Conservation (phyloP, 1,140 invertebrate species). For the Trachymyrmex cornetzi region DNA sequence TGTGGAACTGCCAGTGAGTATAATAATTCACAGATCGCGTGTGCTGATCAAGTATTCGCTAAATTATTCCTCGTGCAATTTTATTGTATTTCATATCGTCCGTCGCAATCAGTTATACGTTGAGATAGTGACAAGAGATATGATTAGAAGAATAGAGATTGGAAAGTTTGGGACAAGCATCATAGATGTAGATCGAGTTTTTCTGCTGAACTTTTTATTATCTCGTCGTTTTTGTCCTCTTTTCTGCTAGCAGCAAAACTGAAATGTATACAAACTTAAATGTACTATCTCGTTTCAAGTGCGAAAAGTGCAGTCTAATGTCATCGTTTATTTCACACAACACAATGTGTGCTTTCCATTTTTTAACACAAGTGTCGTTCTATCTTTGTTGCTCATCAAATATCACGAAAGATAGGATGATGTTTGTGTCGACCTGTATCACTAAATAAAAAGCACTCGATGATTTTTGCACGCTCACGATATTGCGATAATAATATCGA, state of each 20-base stretch:
- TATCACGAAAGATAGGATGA: no score
- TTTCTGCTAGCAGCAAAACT: neutral
- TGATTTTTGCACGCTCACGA: neutral
- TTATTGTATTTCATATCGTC: neutral
- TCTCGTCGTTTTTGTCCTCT: no score
- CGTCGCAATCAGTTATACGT: neutral
- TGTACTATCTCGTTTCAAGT: neutral
- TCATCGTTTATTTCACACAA: neutral
- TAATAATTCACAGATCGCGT: neutral
- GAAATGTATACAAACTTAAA: neutral
- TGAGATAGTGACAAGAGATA: no score
- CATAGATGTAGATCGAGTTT: no score
- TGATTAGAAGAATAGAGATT: neutral
- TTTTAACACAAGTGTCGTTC: no score
- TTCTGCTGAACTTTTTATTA: neutral
- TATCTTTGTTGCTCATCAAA: no score
- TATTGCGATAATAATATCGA: neutral
- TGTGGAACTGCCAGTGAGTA: conserved; percentile 71
- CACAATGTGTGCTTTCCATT: no score
- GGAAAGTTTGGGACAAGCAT: no score
- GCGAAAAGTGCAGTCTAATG: neutral
- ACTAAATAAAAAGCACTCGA: no score
- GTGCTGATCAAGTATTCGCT: neutral
- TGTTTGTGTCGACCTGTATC: no score
- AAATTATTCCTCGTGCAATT: neutral